Evolutionary conservation across 2,888 invertebrate genomes (phyloP).

Genomic region (Dynastes hyllus): DNA sequence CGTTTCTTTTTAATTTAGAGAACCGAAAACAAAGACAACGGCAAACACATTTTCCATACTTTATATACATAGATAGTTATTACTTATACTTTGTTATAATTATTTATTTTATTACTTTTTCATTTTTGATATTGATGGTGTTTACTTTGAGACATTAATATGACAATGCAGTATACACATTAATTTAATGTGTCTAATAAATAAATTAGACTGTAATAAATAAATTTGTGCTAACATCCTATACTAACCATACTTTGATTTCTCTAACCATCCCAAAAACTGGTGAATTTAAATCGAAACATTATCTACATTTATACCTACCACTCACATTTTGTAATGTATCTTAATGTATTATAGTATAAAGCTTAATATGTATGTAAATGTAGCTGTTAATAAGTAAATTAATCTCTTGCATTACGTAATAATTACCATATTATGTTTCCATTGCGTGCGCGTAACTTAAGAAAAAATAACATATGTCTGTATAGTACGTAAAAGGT

Average conservation of each 20-base stretch:
- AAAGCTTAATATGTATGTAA: slow-evolving; percentile 49
- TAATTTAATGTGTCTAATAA: slow-evolving; percentile 49
- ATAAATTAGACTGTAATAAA: slow-evolving; percentile 48
- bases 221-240: slow-evolving; percentile 50
- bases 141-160: slow-evolving; percentile 34
- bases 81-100: slow-evolving; percentile 37
- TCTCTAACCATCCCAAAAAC: slow-evolving; percentile 43
- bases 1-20: background rate
- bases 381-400: slow-evolving; percentile 32
- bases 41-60: slow-evolving; percentile 26
- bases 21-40: slow-evolving; percentile 2
- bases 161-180: slow-evolving; percentile 43
- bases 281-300: slow-evolving; percentile 43
- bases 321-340: slow-evolving; percentile 45
- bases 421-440: slow-evolving; percentile 23
- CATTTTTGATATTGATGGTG: slow-evolving; percentile 39
- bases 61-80: slow-evolving; percentile 43
- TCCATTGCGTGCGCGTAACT: slow-evolving; percentile 25
- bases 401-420: slow-evolving; percentile 22
- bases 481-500: slow-evolving; percentile 13
- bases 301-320: slow-evolving; percentile 45
- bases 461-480: slow-evolving; percentile 13
- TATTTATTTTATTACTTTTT: slow-evolving; percentile 32
- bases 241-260: slow-evolving; percentile 49
- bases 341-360: slow-evolving; percentile 43